phyloP scores from a whole-genome alignment of 2,797 vertebrate genomes.

The Tolypeutes matacus region DNA sequence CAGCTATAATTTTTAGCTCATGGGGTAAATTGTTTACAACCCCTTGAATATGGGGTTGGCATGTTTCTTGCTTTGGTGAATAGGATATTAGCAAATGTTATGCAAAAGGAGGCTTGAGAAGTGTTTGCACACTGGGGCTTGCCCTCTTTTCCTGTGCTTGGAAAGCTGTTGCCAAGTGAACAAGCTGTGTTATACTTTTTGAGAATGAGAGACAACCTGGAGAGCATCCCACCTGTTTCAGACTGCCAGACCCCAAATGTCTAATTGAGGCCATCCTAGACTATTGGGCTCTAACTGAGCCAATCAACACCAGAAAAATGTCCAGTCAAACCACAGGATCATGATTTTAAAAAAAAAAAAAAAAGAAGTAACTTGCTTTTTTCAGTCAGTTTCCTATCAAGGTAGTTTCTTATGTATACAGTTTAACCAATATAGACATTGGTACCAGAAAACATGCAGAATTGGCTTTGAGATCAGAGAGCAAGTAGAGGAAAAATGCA shows the following conservation, averaged over 20 bases:
- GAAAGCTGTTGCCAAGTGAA: background rate
- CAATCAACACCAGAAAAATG: background rate
- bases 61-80: background rate
- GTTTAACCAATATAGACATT: constrained; percentile 2
- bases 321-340: background rate
- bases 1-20: background rate
- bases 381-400: background rate
- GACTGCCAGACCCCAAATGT: background rate
- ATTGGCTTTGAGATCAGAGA: constrained; percentile 11
- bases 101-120: constrained; percentile 15
- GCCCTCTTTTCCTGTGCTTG: background rate
- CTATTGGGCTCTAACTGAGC: background rate
- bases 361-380: background rate
- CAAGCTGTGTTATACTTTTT: background rate
- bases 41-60: background rate
- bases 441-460: constrained; percentile 27
- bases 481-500: constrained; percentile 13
- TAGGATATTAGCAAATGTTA: background rate
- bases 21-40: background rate
- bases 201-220: background rate
- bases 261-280: background rate
- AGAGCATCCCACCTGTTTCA: background rate
- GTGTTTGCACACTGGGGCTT: background rate
- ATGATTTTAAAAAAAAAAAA: background rate
- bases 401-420: constrained; percentile 15